Evolutionary conservation across 2,888 invertebrate species (phyloP).

Genomic region (Ferdinandea cuprea): DNA sequence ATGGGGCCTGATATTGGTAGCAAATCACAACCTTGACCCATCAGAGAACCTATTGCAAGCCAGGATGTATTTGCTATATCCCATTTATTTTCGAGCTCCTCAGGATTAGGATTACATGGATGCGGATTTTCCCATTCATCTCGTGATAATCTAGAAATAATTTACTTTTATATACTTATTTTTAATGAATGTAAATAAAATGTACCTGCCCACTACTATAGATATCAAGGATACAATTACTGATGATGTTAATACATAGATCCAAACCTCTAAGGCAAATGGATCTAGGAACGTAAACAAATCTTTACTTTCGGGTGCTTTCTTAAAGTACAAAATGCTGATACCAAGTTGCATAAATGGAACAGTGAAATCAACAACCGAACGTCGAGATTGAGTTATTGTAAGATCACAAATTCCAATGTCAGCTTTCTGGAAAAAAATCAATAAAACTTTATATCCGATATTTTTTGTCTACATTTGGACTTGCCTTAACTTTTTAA

Average conservation of each 20-base stretch:
- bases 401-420: constrained; percentile 98
- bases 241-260: constrained; percentile 94
- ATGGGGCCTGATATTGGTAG: constrained; percentile 93
- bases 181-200: not conserved
- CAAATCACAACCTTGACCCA: constrained; percentile 97
- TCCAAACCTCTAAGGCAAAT: constrained; percentile 93
- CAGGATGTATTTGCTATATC: constrained; percentile 94
- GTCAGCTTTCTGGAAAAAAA: constrained; percentile 91
- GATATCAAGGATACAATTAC: constrained; percentile 92
- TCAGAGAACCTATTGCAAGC: constrained; percentile 96
- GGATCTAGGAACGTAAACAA: constrained; percentile 95
- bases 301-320: constrained; percentile 89
- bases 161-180: not conserved
- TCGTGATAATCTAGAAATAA: constrained; percentile 89
- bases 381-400: constrained; percentile 94
- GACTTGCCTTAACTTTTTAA: no score
- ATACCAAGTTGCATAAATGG: constrained; percentile 99
- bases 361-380: constrained; percentile 95
- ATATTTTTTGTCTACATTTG: no score
- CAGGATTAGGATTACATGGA: constrained; percentile 93
- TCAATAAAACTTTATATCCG: not conserved
- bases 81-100: constrained; percentile 95
- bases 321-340: constrained; percentile 92
- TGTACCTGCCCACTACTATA: constrained; percentile 90
- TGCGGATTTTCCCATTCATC: constrained; percentile 97